Evolutionary conservation across 1,140 invertebrate genomes (phyloP).

Genomic region (Drosophila bifasciata): DNA sequence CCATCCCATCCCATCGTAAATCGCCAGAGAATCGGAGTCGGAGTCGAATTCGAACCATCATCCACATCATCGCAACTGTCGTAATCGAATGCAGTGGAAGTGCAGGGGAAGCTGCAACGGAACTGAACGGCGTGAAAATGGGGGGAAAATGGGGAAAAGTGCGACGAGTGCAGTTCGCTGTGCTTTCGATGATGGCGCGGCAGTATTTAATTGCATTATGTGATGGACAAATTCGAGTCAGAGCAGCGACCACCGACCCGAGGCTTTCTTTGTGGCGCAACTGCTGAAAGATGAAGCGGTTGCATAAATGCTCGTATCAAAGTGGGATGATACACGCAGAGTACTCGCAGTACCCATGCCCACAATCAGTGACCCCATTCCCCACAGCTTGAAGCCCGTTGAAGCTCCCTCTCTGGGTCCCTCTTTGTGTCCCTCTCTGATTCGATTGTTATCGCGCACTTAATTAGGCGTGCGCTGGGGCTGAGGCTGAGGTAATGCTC

Average conservation of each 20-base stretch:
- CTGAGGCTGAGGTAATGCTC: constrained; percentile 55
- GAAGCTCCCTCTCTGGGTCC: constrained; percentile 5
- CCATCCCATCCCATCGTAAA: constrained; percentile 2
- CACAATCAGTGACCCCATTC: constrained; percentile 70
- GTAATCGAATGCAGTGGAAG: constrained; percentile 29
- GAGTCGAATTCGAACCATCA: constrained; percentile 16
- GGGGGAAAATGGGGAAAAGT: constrained; percentile 53
- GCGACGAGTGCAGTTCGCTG: constrained; percentile 71
- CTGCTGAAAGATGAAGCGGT: constrained; percentile 24
- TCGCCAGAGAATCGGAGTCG: constrained; percentile 37
- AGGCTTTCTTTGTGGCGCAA: constrained; percentile 59
- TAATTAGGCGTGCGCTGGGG: constrained; percentile 70
- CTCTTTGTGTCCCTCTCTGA: constrained; percentile 12
- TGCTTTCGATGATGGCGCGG: constrained; percentile 68
- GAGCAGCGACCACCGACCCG: constrained; percentile 10
- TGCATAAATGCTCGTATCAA: constrained; percentile 54
- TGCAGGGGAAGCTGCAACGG: constrained; percentile 33
- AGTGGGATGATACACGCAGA: background rate
- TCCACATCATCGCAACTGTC: constrained; percentile 5
- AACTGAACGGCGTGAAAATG: constrained; percentile 58
- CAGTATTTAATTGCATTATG: constrained; percentile 70
- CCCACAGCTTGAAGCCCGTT: background rate
- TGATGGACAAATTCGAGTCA: constrained; percentile 50
- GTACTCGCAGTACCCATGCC: constrained; percentile 11
- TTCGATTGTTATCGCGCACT: constrained; percentile 68